Evolutionary conservation across 2,113 vertebrate species (phyloP).

Genomic region (Eulemur rufifrons): DNA sequence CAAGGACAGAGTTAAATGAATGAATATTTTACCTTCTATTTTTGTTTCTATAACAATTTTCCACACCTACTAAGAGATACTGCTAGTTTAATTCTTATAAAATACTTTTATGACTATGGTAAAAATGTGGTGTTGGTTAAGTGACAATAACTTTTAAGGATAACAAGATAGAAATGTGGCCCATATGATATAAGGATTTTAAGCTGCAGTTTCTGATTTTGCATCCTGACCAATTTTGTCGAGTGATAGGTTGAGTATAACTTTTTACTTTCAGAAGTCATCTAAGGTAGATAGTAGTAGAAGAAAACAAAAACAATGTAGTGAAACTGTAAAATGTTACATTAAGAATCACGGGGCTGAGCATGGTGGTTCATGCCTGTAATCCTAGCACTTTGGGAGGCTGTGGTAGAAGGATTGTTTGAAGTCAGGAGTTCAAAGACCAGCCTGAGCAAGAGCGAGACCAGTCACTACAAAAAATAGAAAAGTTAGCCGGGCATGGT

Average conservation of each 20-base stretch:
- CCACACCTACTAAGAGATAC: neutral
- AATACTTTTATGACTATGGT: neutral
- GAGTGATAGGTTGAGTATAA: neutral
- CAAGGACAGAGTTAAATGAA: neutral
- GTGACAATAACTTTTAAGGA: neutral
- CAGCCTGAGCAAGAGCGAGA: too few relatives aligned
- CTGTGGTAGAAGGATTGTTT: too few relatives aligned
- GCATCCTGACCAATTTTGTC: neutral
- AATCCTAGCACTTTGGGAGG: too few relatives aligned
- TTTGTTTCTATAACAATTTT: neutral
- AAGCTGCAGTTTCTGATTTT: neutral
- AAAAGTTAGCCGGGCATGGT: too few relatives aligned
- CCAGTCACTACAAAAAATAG: too few relatives aligned
- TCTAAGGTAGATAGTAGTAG: neutral
- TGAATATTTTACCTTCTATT: neutral
- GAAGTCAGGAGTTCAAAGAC: too few relatives aligned
- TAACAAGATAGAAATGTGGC: neutral
- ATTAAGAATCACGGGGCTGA: neutral
- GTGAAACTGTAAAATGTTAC: neutral
- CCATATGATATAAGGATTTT: neutral
- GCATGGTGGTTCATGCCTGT: too few relatives aligned
- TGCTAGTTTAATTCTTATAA: neutral
- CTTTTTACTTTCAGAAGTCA: neutral
- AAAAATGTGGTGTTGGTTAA: neutral
- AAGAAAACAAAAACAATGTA: neutral